phyloP scores from a whole-genome alignment of 2,888 invertebrate genomes.

The Marronus borbonicus region DNA sequence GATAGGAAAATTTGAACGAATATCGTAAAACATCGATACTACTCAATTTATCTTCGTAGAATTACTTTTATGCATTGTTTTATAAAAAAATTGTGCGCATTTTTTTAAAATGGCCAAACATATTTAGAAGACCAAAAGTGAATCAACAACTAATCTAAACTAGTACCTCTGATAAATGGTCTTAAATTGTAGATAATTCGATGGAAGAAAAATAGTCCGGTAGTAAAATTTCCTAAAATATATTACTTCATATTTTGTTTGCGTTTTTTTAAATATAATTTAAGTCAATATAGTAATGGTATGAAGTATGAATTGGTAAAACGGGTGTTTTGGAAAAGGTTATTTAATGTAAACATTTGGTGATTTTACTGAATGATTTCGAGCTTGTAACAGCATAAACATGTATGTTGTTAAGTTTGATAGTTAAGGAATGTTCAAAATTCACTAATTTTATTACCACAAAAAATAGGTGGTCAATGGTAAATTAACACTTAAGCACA shows the following conservation, averaged over 20 bases:
- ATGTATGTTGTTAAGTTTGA: too few relatives aligned
- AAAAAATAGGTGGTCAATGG: too few relatives aligned
- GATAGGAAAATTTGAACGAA: not conserved
- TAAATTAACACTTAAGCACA: too few relatives aligned
- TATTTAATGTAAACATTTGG: not conserved
- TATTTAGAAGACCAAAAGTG: not conserved
- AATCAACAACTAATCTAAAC: not conserved
- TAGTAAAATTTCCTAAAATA: constrained; percentile 15
- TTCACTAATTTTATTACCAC: too few relatives aligned
- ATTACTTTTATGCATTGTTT: constrained; percentile 9
- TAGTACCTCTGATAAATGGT: not conserved
- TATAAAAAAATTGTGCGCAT: constrained; percentile 38
- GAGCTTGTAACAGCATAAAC: not conserved
- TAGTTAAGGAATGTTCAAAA: too few relatives aligned
- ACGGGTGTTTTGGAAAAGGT: not conserved
- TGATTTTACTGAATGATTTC: not conserved
- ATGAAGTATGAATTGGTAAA: not conserved
- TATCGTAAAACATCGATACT: constrained; percentile 31
- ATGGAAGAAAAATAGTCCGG: constrained; percentile 12
- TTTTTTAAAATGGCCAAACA: constrained; percentile 40
- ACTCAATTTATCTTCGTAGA: not conserved
- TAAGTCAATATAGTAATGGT: too few relatives aligned
- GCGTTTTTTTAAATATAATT: not conserved
- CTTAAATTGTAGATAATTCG: constrained; percentile 7
- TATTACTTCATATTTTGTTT: not conserved